Conservation (phyloP, 2,113 vertebrate species). For the Tetrax tetrax region DNA sequence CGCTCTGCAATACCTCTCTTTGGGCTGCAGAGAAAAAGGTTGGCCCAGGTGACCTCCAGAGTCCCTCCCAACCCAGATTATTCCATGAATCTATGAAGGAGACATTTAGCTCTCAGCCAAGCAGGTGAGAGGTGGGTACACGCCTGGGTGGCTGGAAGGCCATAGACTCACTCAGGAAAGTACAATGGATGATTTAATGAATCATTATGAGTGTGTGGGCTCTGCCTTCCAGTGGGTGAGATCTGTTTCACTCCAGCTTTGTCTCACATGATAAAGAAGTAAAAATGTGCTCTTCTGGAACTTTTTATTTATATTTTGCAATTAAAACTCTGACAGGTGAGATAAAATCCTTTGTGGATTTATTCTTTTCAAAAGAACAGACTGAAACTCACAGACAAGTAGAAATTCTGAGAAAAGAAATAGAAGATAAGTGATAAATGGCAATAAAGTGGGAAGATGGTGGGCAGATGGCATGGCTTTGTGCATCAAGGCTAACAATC, state of each 20-base stretch:
- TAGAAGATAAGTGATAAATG: background rate
- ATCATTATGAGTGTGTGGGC: conserved; percentile 53
- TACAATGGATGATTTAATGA: conserved; percentile 7
- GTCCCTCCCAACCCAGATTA: background rate
- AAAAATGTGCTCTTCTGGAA: conserved; percentile 25
- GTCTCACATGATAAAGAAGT: conserved; percentile 29
- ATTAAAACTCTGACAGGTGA: conserved; percentile 54
- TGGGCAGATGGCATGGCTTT: background rate
- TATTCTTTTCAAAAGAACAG: conserved; percentile 40
- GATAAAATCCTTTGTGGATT: conserved; percentile 9
- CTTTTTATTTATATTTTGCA: conserved; percentile 40
- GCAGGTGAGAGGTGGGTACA: background rate
- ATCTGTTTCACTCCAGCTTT: conserved; percentile 52
- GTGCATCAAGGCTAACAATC: background rate
- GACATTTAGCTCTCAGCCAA: background rate
- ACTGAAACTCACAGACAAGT: background rate
- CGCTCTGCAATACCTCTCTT: background rate
- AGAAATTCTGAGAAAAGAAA: background rate
- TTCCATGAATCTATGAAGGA: background rate
- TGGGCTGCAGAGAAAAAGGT: background rate
- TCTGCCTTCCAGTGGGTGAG: conserved; percentile 57
- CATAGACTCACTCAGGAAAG: background rate
- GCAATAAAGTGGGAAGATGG: background rate
- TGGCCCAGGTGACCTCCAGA: background rate
- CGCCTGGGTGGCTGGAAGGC: background rate